A percentile compares a stretch with the other conserved stretches of the same genome.
These are phyloP conservation scores for Drosophila siamana DNA, from an alignment of 2,888 invertebrate species.

Conservation along the genomic window DNA sequence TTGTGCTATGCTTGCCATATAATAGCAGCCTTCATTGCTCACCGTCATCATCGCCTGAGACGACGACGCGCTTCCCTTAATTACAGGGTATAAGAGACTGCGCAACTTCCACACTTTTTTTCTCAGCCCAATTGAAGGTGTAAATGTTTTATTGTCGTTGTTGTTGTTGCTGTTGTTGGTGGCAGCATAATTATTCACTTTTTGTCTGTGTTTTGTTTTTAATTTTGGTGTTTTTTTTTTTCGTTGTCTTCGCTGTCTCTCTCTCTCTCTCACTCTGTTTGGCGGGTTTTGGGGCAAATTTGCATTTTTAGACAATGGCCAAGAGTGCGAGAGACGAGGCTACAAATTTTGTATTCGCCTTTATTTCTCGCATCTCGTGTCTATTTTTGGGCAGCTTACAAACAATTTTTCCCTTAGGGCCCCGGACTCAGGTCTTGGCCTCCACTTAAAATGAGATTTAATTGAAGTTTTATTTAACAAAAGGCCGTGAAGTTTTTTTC, in stretches of 20 bases:
- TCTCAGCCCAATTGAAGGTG: slow-evolving; percentile 66
- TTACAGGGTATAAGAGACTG: slow-evolving; percentile 16
- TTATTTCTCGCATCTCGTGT: slow-evolving; percentile 28
- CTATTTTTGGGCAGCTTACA: slow-evolving; percentile 58
- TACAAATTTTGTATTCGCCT: slow-evolving; percentile 35
- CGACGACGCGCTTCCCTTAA: background rate
- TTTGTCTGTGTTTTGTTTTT: slow-evolving; percentile 42
- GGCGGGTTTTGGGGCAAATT: slow-evolving; percentile 67
- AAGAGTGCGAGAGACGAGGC: slow-evolving; percentile 14
- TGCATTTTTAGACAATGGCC: slow-evolving; percentile 77
- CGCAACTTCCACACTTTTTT: slow-evolving; percentile 27
- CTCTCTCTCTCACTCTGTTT: no score
- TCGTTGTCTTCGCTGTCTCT: slow-evolving; percentile 14
- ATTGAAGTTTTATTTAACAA: slow-evolving; percentile 78
- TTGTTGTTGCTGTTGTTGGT: slow-evolving; percentile 4
- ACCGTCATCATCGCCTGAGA: background rate
- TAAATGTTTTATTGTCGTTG: slow-evolving; percentile 57
- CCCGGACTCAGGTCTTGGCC: slow-evolving; percentile 20
- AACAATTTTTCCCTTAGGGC: slow-evolving; percentile 50
- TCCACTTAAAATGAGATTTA: slow-evolving; percentile 70
- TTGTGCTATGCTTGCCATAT: background rate
- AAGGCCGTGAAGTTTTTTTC: slow-evolving; percentile 41
- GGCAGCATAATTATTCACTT: slow-evolving; percentile 71
- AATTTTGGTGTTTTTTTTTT: slow-evolving; percentile 1
- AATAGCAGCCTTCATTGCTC: background rate